These are phyloP conservation scores for Pseudorasbora parva DNA, from an alignment of 2,113 vertebrate species.

Conservation along the genomic window DNA sequence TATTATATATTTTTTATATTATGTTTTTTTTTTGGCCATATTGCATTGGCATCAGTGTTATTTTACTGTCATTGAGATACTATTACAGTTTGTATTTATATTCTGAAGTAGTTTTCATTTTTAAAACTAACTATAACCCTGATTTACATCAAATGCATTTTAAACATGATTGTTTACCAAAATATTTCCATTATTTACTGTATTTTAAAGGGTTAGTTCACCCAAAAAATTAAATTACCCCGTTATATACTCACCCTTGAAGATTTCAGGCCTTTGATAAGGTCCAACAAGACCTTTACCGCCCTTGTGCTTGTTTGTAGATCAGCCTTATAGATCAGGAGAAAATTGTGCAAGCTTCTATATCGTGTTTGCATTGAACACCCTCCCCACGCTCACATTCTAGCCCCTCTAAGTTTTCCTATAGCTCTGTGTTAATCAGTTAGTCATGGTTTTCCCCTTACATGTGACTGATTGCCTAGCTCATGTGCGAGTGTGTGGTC, in stretches of 20 bases:
- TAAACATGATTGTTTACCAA: too few species aligned
- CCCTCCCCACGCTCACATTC: neutral
- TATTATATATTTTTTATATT: too few species aligned
- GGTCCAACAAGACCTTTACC: neutral
- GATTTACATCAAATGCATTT: too few species aligned
- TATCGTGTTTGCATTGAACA: constrained; percentile 3
- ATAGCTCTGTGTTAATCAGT: constrained; percentile 19
- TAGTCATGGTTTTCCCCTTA: neutral
- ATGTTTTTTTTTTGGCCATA: too few species aligned
- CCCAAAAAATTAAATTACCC: too few species aligned
- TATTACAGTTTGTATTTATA: too few species aligned
- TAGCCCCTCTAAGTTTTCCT: neutral
- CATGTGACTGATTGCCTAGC: neutral
- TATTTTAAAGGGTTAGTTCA: too few species aligned
- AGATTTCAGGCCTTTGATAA: constrained; percentile 2
- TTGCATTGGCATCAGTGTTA: too few species aligned
- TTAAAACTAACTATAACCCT: too few species aligned
- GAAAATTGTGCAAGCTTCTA: constrained; percentile 13
- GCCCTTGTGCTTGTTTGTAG: constrained; percentile 27
- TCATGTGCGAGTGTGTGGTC: neutral
- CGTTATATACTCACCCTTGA: neutral
- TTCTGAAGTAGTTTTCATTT: too few species aligned
- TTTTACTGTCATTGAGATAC: too few species aligned
- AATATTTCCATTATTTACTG: too few species aligned
- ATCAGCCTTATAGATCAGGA: constrained; percentile 26